phyloP scores from a whole-genome alignment of 2,113 vertebrate species.

The Malurus alboscapulatus region DNA sequence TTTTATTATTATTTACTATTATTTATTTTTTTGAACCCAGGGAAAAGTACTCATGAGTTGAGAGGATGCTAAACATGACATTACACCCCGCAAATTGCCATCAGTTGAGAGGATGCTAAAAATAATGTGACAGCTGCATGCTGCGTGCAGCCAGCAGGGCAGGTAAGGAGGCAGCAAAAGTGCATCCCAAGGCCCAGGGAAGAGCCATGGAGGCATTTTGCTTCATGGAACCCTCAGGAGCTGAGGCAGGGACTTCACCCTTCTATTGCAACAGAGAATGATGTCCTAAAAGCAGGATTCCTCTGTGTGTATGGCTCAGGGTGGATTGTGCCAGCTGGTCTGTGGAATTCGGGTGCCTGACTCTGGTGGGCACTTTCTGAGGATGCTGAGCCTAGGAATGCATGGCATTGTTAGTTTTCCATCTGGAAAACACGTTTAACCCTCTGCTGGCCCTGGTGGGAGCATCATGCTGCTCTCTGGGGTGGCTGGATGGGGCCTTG shows the following conservation, averaged over 20 bases:
- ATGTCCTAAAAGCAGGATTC: neutral
- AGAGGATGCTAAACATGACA: neutral
- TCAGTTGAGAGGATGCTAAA: neutral
- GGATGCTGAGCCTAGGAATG: neutral
- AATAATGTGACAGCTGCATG: neutral
- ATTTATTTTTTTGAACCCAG: neutral
- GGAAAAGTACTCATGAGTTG: neutral
- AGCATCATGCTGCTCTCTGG: neutral
- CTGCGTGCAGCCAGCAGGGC: neutral
- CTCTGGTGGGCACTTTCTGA: neutral
- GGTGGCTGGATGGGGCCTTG: neutral
- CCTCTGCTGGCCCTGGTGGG: neutral
- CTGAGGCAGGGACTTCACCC: neutral
- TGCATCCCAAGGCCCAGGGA: neutral
- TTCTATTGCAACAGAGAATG: neutral
- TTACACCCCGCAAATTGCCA: neutral
- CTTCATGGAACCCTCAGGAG: neutral
- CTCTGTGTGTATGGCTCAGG: neutral
- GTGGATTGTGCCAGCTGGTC: neutral
- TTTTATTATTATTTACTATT: slow-evolving; percentile 15
- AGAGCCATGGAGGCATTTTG: neutral
- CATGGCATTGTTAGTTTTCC: neutral
- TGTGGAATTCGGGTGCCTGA: neutral
- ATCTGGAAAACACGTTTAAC: neutral
- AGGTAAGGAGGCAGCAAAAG: neutral